These are phyloP conservation scores for Eubasilissa splendida DNA, from an alignment of 2,888 invertebrate genomes.

Conservation along the genomic window DNA sequence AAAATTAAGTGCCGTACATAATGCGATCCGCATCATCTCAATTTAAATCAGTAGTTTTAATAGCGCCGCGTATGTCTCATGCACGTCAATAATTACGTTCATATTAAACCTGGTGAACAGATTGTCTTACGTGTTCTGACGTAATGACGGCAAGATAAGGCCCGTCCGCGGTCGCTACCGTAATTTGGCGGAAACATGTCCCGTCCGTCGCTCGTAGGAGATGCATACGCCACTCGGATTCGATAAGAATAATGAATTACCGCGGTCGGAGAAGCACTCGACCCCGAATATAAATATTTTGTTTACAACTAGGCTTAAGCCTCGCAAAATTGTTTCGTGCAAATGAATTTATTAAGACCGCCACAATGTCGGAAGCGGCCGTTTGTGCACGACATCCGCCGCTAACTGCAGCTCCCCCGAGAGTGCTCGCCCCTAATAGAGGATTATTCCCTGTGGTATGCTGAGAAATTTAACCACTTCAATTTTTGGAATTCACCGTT, in stretches of 20 bases:
- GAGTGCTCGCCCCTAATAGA: no score
- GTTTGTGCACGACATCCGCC: slow-evolving; percentile 35
- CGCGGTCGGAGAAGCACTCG: slow-evolving; percentile 15
- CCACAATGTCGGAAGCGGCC: slow-evolving; percentile 28
- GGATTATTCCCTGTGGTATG: no score
- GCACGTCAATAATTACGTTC: no score
- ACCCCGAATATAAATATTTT: slow-evolving; percentile 33
- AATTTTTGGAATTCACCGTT: no score
- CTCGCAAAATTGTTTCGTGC: slow-evolving; percentile 46
- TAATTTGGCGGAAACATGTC: slow-evolving; percentile 25
- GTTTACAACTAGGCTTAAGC: slow-evolving; percentile 44
- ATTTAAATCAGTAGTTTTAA: no score
- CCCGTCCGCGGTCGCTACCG: not conserved
- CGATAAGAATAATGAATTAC: slow-evolving; percentile 46
- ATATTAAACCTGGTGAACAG: no score
- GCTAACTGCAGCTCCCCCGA: slow-evolving; percentile 4
- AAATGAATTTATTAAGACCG: slow-evolving; percentile 49
- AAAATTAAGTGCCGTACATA: no score
- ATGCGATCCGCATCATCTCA: no score
- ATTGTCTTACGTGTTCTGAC: not conserved
- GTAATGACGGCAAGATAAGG: slow-evolving; percentile 35
- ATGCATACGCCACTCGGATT: slow-evolving; percentile 7
- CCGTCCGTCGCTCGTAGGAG: not conserved
- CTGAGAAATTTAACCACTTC: no score
- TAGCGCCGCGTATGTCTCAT: no score